Conservation (phyloP, 1,140 invertebrate genomes). For the Agrilus planipennis region DNA sequence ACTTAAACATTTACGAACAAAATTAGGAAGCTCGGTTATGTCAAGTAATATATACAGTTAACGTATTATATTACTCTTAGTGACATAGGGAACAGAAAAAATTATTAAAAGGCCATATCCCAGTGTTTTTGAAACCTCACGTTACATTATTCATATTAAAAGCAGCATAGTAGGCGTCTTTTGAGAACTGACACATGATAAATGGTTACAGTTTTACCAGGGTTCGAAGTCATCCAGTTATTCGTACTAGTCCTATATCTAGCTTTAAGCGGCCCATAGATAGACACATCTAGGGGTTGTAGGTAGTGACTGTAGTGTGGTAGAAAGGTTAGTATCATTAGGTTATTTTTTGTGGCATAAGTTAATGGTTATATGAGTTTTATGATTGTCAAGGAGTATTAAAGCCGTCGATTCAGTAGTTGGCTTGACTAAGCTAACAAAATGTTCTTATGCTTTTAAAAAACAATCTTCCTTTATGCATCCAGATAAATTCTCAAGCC, state of each 20-base stretch:
- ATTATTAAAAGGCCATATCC: background rate
- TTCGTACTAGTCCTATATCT: background rate
- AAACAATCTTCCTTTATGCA: slow-evolving; percentile 3
- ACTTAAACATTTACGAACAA: too few relatives aligned
- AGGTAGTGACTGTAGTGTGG: slow-evolving; percentile 1
- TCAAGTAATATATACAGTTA: too few relatives aligned
- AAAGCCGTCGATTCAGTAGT: too few relatives aligned
- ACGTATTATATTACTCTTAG: too few relatives aligned
- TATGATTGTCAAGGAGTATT: slow-evolving; percentile 1
- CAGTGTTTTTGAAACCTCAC: background rate
- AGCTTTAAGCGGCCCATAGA: background rate
- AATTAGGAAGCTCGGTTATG: too few relatives aligned
- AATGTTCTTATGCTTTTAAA: slow-evolving; percentile 2
- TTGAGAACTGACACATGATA: background rate
- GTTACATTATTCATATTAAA: slow-evolving; percentile 2
- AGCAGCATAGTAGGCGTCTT: slow-evolving; percentile 1
- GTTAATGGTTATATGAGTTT: slow-evolving; percentile 4
- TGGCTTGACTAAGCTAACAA: background rate
- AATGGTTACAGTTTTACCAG: slow-evolving; percentile 1
- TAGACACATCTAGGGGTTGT: slow-evolving; percentile 3
- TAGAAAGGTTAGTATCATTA: slow-evolving; percentile 1
- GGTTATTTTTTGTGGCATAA: slow-evolving; percentile 1
- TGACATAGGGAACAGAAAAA: too few relatives aligned
- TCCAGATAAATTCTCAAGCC: slow-evolving; percentile 2
- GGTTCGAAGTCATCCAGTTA: slow-evolving; percentile 2